phyloP scores from a whole-genome alignment of 2,888 invertebrate species.

The Phaonia tiefii region DNA sequence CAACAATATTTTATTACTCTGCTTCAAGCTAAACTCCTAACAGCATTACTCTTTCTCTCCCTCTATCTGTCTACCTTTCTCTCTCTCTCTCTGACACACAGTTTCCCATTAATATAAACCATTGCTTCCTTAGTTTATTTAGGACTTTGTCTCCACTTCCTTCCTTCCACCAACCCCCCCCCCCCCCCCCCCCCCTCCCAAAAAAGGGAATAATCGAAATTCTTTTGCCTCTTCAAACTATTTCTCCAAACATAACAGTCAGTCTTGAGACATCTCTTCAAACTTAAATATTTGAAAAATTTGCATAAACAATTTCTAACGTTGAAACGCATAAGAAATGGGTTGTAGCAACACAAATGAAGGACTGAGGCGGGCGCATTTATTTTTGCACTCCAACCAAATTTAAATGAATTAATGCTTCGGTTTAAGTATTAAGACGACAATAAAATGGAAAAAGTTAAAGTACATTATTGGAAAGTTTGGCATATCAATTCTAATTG shows the following conservation, averaged over 20 bases:
- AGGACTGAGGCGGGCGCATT: no score
- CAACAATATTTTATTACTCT: no score
- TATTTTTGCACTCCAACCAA: no score
- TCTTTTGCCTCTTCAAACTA: slow-evolving; percentile 22
- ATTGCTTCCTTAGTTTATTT: slow-evolving; percentile 29
- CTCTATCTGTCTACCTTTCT: no score
- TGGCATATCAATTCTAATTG: slow-evolving; percentile 8
- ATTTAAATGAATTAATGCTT: no score
- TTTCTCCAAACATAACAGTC: slow-evolving; percentile 34
- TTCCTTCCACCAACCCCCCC: background rate
- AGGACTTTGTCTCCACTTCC: background rate
- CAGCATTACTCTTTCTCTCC: no score
- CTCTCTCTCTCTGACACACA: no score
- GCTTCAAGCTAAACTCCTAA: no score
- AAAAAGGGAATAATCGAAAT: slow-evolving; percentile 2
- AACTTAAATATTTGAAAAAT: slow-evolving; percentile 53
- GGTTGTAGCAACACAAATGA: background rate
- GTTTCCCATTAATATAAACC: slow-evolving; percentile 19
- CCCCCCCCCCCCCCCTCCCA: background rate
- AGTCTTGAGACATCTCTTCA: slow-evolving; percentile 51
- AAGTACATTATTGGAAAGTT: background rate
- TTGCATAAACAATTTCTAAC: slow-evolving; percentile 38
- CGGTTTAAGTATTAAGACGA: background rate
- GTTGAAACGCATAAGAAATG: background rate
- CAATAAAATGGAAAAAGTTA: background rate